Evolutionary conservation across 1,140 invertebrate genomes (phyloP).

Genomic region (Aphelenchoides avenae): DNA sequence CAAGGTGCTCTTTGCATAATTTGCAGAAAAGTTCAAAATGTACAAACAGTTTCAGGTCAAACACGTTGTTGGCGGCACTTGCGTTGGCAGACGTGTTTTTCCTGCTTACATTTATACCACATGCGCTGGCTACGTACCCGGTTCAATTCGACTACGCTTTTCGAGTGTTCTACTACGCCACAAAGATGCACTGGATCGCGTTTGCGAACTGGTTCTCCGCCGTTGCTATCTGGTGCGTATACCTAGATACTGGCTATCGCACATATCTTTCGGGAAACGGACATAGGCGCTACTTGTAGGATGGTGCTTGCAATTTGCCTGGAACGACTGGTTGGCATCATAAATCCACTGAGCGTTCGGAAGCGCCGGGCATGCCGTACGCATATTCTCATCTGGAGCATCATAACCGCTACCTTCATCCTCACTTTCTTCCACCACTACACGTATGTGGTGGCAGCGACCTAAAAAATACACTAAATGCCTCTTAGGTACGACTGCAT

Average conservation of each 20-base stretch:
- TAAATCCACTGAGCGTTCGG: conserved; percentile 17
- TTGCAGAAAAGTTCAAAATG: conserved; percentile 1
- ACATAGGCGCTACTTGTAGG: no score
- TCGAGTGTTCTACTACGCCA: conserved; percentile 25
- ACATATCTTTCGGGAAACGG: conserved; percentile 20
- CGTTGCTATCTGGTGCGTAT: conserved; percentile 12
- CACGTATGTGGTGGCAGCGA: background rate
- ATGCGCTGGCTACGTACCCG: conserved; percentile 29
- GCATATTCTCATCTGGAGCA: conserved; percentile 9
- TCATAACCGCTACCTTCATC: conserved; percentile 22
- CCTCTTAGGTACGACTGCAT: conserved; percentile 26
- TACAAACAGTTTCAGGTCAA: conserved; percentile 14
- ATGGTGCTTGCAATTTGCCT: conserved; percentile 29
- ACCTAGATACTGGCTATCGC: background rate
- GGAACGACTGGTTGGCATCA: conserved; percentile 22
- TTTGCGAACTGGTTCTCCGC: conserved; percentile 23
- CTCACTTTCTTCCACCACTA: conserved; percentile 28
- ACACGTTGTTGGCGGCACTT: conserved; percentile 21
- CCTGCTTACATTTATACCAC: conserved; percentile 24
- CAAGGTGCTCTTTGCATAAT: conserved; percentile 6
- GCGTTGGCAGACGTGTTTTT: conserved; percentile 24
- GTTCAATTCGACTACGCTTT: conserved; percentile 21
- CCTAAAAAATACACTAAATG: background rate
- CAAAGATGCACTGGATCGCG: conserved; percentile 24
- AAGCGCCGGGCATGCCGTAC: conserved; percentile 8